Percentiles rank a stretch among this genome's conserved stretches.
Conservation (phyloP, 2,888 invertebrate species). For the Abrostola tripartita region DNA sequence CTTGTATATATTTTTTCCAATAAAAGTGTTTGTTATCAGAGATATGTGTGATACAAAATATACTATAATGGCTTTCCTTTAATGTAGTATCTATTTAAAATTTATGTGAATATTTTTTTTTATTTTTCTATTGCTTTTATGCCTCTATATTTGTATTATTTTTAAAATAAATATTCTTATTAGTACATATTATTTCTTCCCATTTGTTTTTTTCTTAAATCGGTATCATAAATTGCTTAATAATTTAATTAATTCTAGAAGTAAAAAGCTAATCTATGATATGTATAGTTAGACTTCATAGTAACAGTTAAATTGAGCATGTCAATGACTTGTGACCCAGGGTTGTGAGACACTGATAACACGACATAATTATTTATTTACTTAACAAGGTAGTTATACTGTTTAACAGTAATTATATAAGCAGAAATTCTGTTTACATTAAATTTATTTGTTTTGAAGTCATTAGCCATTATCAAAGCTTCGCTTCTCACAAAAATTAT, state of each 20-base stretch:
- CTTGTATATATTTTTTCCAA: constrained; percentile 10
- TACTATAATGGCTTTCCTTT: background rate
- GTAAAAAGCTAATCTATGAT: too few relatives aligned
- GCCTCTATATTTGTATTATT: background rate
- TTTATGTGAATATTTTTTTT: too few relatives aligned
- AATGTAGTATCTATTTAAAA: background rate
- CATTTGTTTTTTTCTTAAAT: too few relatives aligned
- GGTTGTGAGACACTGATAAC: constrained; percentile 62
- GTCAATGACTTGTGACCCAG: constrained; percentile 67
- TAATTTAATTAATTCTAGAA: too few relatives aligned
- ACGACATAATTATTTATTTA: constrained; percentile 68
- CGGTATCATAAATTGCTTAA: too few relatives aligned
- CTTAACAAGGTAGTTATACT: constrained; percentile 49
- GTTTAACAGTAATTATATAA: constrained; percentile 41
- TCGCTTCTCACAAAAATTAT: constrained; percentile 7
- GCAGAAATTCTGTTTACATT: constrained; percentile 14
- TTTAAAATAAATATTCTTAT: too few relatives aligned
- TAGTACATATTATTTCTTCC: too few relatives aligned
- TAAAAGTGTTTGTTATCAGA: background rate
- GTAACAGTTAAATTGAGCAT: constrained; percentile 49
- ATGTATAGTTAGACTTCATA: constrained; percentile 32
- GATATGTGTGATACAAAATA: too few relatives aligned
- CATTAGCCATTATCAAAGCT: constrained; percentile 16
- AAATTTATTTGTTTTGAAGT: background rate
- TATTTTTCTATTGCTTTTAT: too few relatives aligned